Conservation (phyloP, 2,888 invertebrate species). For the Drosophila percnosoma region DNA sequence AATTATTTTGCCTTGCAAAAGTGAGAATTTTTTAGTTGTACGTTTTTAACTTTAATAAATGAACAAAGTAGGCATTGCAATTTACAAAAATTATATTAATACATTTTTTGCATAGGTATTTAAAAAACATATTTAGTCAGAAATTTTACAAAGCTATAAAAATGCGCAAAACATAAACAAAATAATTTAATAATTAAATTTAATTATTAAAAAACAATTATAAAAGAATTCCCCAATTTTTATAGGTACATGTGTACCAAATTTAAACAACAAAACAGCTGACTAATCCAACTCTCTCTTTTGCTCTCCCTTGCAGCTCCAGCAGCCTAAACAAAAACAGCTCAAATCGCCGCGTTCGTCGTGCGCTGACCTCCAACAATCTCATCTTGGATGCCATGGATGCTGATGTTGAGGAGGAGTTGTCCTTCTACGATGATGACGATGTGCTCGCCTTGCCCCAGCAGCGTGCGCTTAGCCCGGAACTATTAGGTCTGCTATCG, state of each 20-base stretch:
- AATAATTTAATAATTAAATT: background rate
- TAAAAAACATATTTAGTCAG: background rate
- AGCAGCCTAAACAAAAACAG: constrained; percentile 54
- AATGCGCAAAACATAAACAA: background rate
- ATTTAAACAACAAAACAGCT: constrained; percentile 35
- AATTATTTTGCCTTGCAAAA: background rate
- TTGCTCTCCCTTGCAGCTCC: constrained; percentile 34
- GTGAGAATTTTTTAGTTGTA: background rate
- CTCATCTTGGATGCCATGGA: constrained; percentile 66
- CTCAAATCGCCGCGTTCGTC: constrained; percentile 56
- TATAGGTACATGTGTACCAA: background rate
- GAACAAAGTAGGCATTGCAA: background rate
- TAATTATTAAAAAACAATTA: background rate
- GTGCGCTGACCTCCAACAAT: constrained; percentile 46
- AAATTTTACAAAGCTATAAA: background rate
- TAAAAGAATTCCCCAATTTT: background rate
- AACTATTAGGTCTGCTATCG: constrained; percentile 80
- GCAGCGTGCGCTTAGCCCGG: constrained; percentile 70
- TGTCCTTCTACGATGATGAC: constrained; percentile 83
- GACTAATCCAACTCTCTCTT: constrained; percentile 56
- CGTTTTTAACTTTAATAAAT: background rate
- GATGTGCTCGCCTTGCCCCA: constrained; percentile 58
- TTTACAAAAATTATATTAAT: background rate
- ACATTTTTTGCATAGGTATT: background rate
- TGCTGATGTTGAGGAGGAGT: constrained; percentile 79